Conservation (phyloP, 2,888 invertebrate species). For the Nezara viridula region DNA sequence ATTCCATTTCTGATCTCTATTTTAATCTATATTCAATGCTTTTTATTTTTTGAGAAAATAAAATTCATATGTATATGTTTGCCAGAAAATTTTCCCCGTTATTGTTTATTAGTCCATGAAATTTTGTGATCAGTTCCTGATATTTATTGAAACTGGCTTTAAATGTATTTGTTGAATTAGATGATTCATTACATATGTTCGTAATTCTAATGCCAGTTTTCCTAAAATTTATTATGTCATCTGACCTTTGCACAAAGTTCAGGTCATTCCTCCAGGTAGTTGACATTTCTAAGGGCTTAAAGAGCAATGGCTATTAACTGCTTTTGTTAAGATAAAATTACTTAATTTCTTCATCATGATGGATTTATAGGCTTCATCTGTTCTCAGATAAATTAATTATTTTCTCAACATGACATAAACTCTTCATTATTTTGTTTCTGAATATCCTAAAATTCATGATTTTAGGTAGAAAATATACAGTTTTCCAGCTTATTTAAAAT, state of each 20-base stretch:
- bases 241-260: constrained; percentile 61
- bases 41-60: neutral
- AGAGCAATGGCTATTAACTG: constrained; percentile 50
- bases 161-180: neutral
- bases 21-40: neutral
- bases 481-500: neutral
- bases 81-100: neutral
- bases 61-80: neutral
- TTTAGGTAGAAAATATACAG: neutral
- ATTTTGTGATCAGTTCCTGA: neutral
- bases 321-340: constrained; percentile 23
- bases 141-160: neutral
- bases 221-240: constrained; percentile 40
- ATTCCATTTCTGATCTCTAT: neutral
- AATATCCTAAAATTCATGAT: neutral
- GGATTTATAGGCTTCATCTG: neutral
- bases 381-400: neutral
- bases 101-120: neutral
- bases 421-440: neutral
- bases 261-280: constrained; percentile 60
- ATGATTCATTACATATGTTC: neutral
- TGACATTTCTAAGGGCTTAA: constrained; percentile 57
- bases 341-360: neutral
- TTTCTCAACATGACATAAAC: neutral
- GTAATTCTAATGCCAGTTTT: neutral